These are phyloP conservation scores for Eupsilia transversa DNA, from an alignment of 2,888 invertebrate genomes.

Conservation along the genomic window DNA sequence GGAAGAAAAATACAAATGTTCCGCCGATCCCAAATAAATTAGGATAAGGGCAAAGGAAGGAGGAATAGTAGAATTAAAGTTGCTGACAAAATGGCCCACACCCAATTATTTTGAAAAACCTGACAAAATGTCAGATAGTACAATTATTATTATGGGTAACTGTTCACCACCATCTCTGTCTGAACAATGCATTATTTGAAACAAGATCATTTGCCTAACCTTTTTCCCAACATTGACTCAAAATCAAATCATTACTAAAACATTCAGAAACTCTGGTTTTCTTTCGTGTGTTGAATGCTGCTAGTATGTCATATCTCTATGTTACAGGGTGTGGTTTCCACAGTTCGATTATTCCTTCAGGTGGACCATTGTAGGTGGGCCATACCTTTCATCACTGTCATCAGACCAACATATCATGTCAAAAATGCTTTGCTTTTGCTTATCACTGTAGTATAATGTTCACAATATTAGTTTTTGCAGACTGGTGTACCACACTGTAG, in stretches of 20 bases:
- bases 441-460: not conserved
- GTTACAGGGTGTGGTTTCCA: too few species aligned
- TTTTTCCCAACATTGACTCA: not conserved
- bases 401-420: not conserved
- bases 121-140: not conserved
- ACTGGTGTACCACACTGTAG: not conserved
- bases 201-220: not conserved
- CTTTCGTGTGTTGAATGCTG: not conserved
- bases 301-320: not conserved
- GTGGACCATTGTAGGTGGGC: too few species aligned
- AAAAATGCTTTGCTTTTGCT: conserved; percentile 5
- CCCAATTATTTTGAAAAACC: not conserved
- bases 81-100: not conserved
- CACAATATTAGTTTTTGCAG: not conserved
- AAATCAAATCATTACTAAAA: not conserved
- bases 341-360: too few species aligned
- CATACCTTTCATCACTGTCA: conserved; percentile 5
- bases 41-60: not conserved
- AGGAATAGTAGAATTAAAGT: too few species aligned
- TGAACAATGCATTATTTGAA: not conserved
- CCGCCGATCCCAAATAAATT: not conserved
- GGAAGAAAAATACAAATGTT: not conserved
- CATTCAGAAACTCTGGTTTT: not conserved
- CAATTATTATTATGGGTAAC: not conserved
- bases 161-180: not conserved